Base-by-base conservation (phyloP, 2,797 vertebrate species). In the Labroides dimidiatus region DNA sequence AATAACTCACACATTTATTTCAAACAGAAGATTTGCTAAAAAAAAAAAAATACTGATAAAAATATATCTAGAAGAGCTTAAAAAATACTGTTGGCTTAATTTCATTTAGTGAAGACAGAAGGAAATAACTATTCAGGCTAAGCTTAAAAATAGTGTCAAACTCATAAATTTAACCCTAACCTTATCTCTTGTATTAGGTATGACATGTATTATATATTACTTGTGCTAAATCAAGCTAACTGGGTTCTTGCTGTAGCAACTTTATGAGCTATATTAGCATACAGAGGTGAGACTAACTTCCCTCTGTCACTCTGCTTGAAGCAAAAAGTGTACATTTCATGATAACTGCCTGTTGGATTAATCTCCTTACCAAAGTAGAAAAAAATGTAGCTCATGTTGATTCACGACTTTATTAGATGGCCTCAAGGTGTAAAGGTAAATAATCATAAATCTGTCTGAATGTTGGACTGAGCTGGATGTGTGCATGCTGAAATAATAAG, bases 321-420 rank as follows among this genome's bases (percentile, higher is more conserved):
- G 27, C 5, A 61, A 16, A 17, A 23, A 30, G 33, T 0, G 5
- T 17, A 23, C 17, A 24, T 54, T 56, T 43, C 42, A 33, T 6
- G 1, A 41, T 49, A 2, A 9, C 3, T 10, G 14, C 17, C 16
- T 27, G 5, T 7, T 1, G 13, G 7, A 41, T 64, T 0, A 3
- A 51, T 47, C 30, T 27, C 47, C 16, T 44, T n/a, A 51, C 52
- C 37, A 23, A 24, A 24, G 19, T 21, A 3, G 30, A 63, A 56
- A 51, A 49, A 47, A 17, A 64, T 50, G 17, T 41, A 53, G 3
- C 41, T 60, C 36, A 49, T 8, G 13, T 23, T 72, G 36, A 52
- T 3, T 67, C 36, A 42, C 41, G 30, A 17, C 17, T 68, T 68
- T 37, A 71, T 64, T 19, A 71, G 64, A 67, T 43, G 54, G 17